phyloP scores from a whole-genome alignment of 2,888 invertebrate genomes.

The Cephalotes varians region DNA sequence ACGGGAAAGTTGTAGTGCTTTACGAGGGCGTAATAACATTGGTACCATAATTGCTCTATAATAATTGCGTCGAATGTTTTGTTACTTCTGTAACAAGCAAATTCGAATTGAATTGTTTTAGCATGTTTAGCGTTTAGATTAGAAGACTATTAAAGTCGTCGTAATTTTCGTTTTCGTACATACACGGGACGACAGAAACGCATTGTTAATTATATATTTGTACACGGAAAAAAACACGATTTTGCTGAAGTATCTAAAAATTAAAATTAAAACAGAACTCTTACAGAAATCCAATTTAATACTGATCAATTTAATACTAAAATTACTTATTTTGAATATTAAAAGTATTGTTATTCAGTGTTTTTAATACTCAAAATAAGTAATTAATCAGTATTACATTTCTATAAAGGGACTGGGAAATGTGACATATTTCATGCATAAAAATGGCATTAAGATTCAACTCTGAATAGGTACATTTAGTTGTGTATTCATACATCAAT shows the following conservation, averaged over 20 bases:
- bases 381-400: too few species aligned
- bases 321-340: too few species aligned
- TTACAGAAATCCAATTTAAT: too few species aligned
- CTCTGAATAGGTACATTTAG: too few species aligned
- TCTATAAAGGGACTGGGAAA: too few species aligned
- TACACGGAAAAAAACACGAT: neutral
- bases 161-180: slow-evolving; percentile 13
- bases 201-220: neutral
- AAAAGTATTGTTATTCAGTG: too few species aligned
- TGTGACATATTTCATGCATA: too few species aligned
- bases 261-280: too few species aligned
- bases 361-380: too few species aligned
- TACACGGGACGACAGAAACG: neutral
- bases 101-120: slow-evolving; percentile 48
- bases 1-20: slow-evolving; percentile 80
- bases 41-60: slow-evolving; percentile 83
- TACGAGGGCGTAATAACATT: slow-evolving; percentile 82
- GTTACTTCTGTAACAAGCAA: slow-evolving; percentile 72
- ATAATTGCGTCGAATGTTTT: slow-evolving; percentile 81
- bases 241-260: neutral
- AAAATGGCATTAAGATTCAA: too few species aligned
- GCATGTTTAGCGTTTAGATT: slow-evolving; percentile 20
- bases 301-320: too few species aligned
- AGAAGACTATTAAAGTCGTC: slow-evolving; percentile 40
- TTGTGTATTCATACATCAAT: too few species aligned